Conservation (phyloP, 2,113 vertebrate species). For the Vulpes ferrilata region DNA sequence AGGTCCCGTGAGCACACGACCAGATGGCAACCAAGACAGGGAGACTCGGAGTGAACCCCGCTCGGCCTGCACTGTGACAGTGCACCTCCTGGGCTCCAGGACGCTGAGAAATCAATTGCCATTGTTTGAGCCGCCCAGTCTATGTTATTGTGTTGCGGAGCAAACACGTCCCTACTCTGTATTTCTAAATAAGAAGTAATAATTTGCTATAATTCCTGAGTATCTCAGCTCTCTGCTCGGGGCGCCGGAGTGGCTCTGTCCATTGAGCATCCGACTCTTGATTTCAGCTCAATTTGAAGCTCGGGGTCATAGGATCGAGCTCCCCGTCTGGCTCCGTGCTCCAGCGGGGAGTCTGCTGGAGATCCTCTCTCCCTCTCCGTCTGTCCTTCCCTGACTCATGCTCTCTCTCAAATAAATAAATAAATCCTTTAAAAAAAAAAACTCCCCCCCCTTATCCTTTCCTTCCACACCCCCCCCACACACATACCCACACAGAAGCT, state of each 20-base stretch:
- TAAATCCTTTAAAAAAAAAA: background rate
- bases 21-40: background rate
- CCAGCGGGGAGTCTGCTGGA: background rate
- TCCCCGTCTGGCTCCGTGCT: background rate
- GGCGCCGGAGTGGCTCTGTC: background rate
- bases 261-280: background rate
- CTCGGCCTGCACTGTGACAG: background rate
- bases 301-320: background rate
- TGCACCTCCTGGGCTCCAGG: background rate
- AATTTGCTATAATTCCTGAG: background rate
- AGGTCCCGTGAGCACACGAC: background rate
- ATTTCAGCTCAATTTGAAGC: background rate
- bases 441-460: background rate
- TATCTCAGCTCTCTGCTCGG: background rate
- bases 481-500: background rate
- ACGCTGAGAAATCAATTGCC: background rate
- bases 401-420: background rate
- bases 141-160: background rate
- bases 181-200: constrained; percentile 23
- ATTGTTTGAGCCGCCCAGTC: background rate
- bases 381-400: background rate
- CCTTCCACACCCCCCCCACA: no score
- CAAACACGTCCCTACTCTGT: background rate
- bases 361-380: background rate
- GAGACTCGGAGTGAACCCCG: background rate